A percentile compares a stretch with the other conserved stretches of the same genome.
These are phyloP conservation scores for Norana najaformis DNA, from an alignment of 2,888 invertebrate species.

Conservation along the genomic window DNA sequence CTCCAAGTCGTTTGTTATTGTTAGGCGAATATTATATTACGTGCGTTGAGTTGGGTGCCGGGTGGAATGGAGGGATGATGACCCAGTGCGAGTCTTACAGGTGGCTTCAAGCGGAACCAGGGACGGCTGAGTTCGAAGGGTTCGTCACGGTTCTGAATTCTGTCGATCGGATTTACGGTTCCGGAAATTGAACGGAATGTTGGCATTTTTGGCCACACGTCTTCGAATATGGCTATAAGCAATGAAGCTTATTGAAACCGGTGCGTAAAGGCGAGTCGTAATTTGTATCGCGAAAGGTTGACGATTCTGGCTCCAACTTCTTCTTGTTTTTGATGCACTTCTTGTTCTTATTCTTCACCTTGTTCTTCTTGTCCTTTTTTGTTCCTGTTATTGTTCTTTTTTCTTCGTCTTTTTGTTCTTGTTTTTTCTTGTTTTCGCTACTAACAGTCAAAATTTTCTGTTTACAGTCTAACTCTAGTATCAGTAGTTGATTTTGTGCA, in stretches of 20 bases:
- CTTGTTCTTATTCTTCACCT: background rate
- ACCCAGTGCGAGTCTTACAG: background rate
- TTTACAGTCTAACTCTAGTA: no score
- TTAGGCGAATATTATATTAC: background rate
- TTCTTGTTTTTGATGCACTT: no score
- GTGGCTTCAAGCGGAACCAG: background rate
- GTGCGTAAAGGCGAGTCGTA: background rate
- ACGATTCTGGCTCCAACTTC: background rate
- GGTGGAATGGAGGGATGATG: background rate
- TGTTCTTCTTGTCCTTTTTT: no score
- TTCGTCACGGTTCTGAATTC: background rate
- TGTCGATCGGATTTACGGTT: background rate
- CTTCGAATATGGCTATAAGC: no score
- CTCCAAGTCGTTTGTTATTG: background rate
- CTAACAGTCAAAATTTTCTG: no score
- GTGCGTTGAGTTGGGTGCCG: no score
- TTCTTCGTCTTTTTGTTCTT: background rate
- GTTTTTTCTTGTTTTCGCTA: no score
- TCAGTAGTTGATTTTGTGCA: no score
- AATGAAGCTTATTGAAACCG: background rate
- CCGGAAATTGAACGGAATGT: background rate
- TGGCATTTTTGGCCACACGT: no score
- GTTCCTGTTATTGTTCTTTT: background rate
- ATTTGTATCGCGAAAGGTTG: background rate
- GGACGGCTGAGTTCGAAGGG: background rate